Conservation (phyloP, 2,797 vertebrate species). For the Gallinago nigripennis region DNA sequence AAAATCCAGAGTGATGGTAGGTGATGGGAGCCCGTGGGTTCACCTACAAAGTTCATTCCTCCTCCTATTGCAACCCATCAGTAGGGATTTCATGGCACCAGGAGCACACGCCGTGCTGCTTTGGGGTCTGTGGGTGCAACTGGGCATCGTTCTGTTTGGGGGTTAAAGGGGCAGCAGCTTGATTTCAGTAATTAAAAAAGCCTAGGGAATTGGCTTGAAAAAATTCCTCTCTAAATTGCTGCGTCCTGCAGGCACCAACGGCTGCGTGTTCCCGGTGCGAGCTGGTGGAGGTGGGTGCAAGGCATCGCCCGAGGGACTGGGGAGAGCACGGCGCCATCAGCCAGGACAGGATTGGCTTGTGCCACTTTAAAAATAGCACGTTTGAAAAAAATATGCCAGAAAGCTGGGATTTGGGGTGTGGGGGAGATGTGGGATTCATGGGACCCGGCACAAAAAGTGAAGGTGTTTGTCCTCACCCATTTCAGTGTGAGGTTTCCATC, state of each 20-base stretch:
- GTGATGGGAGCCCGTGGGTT: background rate
- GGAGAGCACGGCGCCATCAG: background rate
- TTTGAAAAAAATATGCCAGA: background rate
- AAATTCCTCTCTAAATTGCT: background rate
- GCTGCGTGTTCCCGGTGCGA: accelerated
- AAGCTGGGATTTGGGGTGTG: background rate
- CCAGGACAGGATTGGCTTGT: background rate
- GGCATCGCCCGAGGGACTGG: background rate
- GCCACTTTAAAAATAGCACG: accelerated
- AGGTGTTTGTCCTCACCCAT: background rate
- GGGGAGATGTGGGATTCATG: background rate
- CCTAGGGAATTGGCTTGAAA: background rate
- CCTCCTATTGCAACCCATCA: background rate
- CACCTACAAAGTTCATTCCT: accelerated
- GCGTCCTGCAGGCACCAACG: accelerated
- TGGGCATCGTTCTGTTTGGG: background rate
- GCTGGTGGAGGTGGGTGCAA: background rate
- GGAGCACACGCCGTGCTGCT: accelerated
- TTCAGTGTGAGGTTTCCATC: background rate
- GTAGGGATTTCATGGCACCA: background rate
- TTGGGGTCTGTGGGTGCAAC: accelerated
- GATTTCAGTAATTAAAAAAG: background rate
- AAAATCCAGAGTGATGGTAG: background rate
- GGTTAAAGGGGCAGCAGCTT: background rate
- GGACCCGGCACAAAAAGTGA: background rate